Evolutionary conservation across 2,113 vertebrate species (phyloP).

Genomic region (Salvator merianae): DNA sequence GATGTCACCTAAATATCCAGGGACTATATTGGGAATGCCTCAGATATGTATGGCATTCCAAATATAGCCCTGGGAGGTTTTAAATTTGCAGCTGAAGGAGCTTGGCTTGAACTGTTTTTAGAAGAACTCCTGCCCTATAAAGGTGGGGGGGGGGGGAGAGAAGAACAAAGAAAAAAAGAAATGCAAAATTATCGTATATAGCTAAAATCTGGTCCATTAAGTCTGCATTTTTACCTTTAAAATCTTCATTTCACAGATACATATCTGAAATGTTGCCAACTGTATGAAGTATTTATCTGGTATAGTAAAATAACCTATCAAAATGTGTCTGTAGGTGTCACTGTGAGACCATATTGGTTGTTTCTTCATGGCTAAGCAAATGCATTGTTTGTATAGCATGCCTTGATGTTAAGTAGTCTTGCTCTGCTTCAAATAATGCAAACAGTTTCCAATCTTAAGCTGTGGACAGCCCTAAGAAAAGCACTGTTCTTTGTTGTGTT

Average conservation of each 20-base stretch:
- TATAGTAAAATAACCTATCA: accelerated
- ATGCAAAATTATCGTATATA: too few relatives aligned
- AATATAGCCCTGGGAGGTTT: too few relatives aligned
- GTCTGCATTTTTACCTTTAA: neutral
- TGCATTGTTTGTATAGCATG: accelerated
- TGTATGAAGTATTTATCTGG: accelerated
- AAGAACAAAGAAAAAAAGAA: too few relatives aligned
- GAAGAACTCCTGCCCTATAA: too few relatives aligned
- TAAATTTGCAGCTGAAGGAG: too few relatives aligned
- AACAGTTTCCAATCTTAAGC: accelerated
- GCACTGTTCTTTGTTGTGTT: accelerated
- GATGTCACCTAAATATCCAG: too few relatives aligned
- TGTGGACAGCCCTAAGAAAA: neutral
- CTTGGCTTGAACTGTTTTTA: too few relatives aligned
- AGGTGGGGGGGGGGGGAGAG: too few relatives aligned
- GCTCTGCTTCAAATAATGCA: neutral
- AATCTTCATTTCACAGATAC: neutral
- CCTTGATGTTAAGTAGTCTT: accelerated
- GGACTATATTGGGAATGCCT: too few relatives aligned
- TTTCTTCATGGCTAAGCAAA: accelerated
- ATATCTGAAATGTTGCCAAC: accelerated
- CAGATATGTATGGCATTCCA: too few relatives aligned
- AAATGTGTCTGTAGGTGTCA: conserved; percentile 22
- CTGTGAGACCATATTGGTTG: neutral
- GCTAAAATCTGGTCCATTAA: neutral